Evolutionary conservation across 2,888 invertebrate genomes (phyloP).

Genomic region (Eupithecia abbreviata): DNA sequence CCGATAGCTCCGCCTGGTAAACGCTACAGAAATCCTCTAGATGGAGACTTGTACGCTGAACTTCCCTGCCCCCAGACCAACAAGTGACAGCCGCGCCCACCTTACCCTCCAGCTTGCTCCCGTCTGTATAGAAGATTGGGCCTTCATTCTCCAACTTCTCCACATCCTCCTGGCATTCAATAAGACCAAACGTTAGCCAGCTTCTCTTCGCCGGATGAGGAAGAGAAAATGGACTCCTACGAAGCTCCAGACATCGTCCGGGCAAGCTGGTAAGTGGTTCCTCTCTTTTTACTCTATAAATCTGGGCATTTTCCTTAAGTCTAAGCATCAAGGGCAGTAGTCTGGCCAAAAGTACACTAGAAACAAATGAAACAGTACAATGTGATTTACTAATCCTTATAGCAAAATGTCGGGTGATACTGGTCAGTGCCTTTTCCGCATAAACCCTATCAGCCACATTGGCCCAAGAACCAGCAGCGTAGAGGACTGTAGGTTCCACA

Average conservation of each 20-base stretch:
- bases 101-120: neutral
- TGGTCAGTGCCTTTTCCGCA: no score
- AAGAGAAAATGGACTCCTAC: neutral
- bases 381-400: no score
- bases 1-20: neutral
- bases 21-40: neutral
- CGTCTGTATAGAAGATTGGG: neutral
- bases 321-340: no score
- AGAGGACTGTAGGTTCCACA: no score
- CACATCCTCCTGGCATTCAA: neutral
- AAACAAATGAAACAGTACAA: no score
- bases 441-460: no score
- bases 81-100: neutral
- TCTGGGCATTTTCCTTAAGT: neutral
- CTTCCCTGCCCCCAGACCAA: neutral
- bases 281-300: neutral
- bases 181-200: neutral
- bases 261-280: neutral
- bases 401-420: no score
- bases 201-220: neutral
- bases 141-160: neutral
- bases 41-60: neutral
- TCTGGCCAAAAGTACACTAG: no score
- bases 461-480: no score
- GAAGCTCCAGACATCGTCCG: neutral